phyloP scores from a whole-genome alignment of 2,888 invertebrate species.

The Caenorhabditis japonica region DNA sequence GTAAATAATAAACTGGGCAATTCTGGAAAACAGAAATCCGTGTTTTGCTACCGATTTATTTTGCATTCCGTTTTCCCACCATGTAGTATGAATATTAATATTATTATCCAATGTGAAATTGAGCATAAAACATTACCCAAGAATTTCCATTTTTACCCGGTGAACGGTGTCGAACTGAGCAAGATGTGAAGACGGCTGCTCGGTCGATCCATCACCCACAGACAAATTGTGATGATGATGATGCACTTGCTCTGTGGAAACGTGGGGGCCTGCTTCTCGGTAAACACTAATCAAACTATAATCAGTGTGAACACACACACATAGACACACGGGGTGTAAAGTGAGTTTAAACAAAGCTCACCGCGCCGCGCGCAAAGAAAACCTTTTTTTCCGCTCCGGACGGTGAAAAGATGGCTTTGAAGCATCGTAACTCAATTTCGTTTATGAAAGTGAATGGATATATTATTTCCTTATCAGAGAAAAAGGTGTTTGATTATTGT shows the following conservation, averaged over 20 bases:
- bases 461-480: no score
- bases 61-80: neutral
- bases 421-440: no score
- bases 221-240: constrained; percentile 52
- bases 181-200: constrained; percentile 9
- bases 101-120: no score
- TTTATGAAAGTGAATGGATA: no score
- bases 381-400: no score
- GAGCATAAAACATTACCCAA: no score
- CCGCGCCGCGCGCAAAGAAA: no score
- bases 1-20: constrained; percentile 7
- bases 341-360: constrained; percentile 29
- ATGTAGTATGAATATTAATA: no score
- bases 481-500: no score
- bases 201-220: constrained; percentile 25
- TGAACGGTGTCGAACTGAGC: neutral
- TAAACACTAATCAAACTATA: constrained; percentile 48
- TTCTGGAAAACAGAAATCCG: neutral
- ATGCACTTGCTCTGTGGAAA: constrained; percentile 33
- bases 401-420: no score
- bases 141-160: neutral
- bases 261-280: neutral
- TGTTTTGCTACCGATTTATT: constrained; percentile 20
- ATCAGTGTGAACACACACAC: constrained; percentile 42
- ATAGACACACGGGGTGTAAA: constrained; percentile 12